Base-by-base conservation (phyloP, 2,113 vertebrate genomes). In the Calonectris borealis region DNA sequence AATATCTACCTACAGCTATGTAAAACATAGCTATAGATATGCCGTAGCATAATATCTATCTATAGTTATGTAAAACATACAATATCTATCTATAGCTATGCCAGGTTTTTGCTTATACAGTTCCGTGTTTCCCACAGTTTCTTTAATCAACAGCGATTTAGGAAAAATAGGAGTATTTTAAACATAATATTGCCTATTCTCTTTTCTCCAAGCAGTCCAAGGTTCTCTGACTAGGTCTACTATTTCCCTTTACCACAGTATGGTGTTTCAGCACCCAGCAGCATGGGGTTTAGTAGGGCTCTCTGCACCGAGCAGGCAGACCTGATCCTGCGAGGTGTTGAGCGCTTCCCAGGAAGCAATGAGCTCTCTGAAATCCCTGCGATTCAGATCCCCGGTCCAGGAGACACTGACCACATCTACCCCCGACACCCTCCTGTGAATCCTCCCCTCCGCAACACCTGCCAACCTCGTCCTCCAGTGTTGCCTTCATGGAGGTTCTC, bases 301-400 rank as follows among this genome's bases (percentile, higher is more conserved):
- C 57, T 36, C 75, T 73, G 75, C 71, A 52, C 42, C 2, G 2
- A 38, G 64, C 2, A 2, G 1, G 1, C 40, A 38, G 92, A 62
- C 75, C 87, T 82, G 84, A 55, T 77, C 66, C 73, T 64, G 38
- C 2, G 44, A 96, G 92, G 92, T 93, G 93, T 77, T 83, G 93
- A 95, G 88, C 68, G 34, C 90, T 80, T 91, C 88, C 94, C 18
- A 32, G 84, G 89, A 88, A 91, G 95, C 0, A 34, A 78, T 86
- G 96, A 96, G 91, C 83, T 83, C 92, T 85, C 81, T 81, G 48
- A 96, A 96, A 96, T 96, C 91, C 80, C 65, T 69, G 91, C 0
- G 72, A 71, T 73, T 91, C 40, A 10, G 51, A 86, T 77, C 68
- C 24, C 40, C 3, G 25, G 62, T 61, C 77, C 27, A 52, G 51